Base-by-base conservation (phyloP, 2,797 vertebrate species). In the Columba guinea region DNA sequence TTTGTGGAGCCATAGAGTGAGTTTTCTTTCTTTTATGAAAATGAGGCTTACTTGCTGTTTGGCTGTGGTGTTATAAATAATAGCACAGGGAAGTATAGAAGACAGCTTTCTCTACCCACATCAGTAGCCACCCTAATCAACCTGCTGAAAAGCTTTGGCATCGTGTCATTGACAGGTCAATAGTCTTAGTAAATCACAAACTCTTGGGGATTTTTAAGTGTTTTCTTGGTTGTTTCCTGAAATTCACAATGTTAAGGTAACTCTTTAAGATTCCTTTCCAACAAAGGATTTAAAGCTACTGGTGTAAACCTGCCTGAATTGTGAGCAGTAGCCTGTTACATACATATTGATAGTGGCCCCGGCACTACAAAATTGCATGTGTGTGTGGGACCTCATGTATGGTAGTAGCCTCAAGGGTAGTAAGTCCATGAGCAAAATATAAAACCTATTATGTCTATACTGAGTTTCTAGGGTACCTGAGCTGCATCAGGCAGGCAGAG, bases 21-120 rank as follows among this genome's bases (percentile, higher is more conserved):
- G 8, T 83, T 80, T 92, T 68, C 85, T 94, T 94, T 84, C 83
- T 90, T 77, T 78, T 58, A 77, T 53, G 85, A 81, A 84, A 94
- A 68, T 78, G 46, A 53, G 73, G 56, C 18, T 89, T 79, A n/a
- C n/a, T 52, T 26, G 7, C 48, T 90, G 35, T 28, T 77, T 93
- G 52, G 30, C 39, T 77, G 52, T 24, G 39, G 37, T 59, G 41
- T 37, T 81, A 13, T 37, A 62, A 74, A 23, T 76, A 83, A 51
- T 46, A 90, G 77, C 58, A 30, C 20, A 35, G 53, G 80, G 69
- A 84, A 73, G 51, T 35, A 41, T 7, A 64, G 76, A 75, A 39
- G 35, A 26, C 30, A 94, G 30, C 58, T 87, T 74, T 91, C 76
- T 77, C 41, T 76, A 71, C 68, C 37, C 28, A 5, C 19, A 2